These are phyloP conservation scores for Goniozus legneri DNA, from an alignment of 1,140 invertebrate species.

Conservation along the genomic window DNA sequence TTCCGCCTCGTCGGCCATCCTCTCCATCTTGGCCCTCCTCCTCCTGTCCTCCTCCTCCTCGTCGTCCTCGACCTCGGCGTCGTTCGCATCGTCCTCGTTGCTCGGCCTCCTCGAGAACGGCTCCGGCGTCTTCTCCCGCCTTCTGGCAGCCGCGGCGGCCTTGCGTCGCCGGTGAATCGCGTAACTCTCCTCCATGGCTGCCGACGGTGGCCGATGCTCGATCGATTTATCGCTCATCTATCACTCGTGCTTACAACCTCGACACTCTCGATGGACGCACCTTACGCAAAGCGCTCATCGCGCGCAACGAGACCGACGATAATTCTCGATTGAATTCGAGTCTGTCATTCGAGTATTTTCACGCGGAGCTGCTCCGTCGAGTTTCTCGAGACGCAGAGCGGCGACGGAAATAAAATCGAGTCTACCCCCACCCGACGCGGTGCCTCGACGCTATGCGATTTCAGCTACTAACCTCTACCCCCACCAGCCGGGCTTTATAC, in stretches of 20 bases:
- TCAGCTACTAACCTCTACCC: no score
- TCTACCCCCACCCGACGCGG: constrained; percentile 39
- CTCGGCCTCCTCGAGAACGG: constrained; percentile 17
- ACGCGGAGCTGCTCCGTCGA: no score
- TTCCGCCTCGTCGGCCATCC: background rate
- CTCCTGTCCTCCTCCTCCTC: constrained; percentile 1
- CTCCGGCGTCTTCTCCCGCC: constrained; percentile 44
- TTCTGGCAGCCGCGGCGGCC: constrained; percentile 39
- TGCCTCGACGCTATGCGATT: no score
- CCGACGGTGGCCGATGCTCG: no score
- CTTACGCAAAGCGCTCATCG: no score
- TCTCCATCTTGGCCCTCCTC: background rate
- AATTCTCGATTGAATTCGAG: no score
- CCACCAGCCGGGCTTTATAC: no score
- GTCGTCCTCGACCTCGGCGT: constrained; percentile 5
- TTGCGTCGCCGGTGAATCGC: constrained; percentile 46
- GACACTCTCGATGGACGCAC: constrained; percentile 3
- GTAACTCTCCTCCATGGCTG: constrained; percentile 49
- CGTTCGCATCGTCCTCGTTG: constrained; percentile 24
- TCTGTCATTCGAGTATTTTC: no score
- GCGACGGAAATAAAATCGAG: constrained; percentile 49
- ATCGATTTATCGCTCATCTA: background rate
- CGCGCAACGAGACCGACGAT: no score
- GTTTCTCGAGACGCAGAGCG: constrained; percentile 10
- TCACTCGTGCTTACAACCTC: background rate